Conservation (phyloP, 2,888 invertebrate genomes). For the Margaritifera margaritifera region DNA sequence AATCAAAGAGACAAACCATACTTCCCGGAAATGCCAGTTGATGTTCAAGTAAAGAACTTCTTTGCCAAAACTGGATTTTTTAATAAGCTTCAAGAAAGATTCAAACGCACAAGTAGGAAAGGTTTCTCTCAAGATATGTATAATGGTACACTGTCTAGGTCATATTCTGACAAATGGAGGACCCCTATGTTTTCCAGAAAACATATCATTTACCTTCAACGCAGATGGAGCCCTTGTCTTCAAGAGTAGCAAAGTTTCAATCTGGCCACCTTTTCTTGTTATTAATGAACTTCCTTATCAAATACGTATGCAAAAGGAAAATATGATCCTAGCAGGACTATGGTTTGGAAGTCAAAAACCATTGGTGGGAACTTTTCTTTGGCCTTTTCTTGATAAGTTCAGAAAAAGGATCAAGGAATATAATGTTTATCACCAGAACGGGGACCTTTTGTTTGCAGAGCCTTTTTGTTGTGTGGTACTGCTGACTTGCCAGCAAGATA, state of each 20-base stretch:
- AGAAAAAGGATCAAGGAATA: slow-evolving; percentile 8
- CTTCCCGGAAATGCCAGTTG: slow-evolving; percentile 24
- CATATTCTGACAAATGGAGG: slow-evolving; percentile 9
- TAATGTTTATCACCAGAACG: not conserved
- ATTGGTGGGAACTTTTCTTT: slow-evolving; percentile 17
- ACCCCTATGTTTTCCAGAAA: slow-evolving; percentile 15
- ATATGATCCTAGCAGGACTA: slow-evolving; percentile 21
- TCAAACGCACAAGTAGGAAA: not conserved
- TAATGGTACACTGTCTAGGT: slow-evolving; percentile 20
- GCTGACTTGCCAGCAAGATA: slow-evolving; percentile 22
- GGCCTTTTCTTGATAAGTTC: slow-evolving; percentile 17
- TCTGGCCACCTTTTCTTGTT: slow-evolving; percentile 27
- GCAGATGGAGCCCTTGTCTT: slow-evolving; percentile 31
- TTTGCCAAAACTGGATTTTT: slow-evolving; percentile 9
- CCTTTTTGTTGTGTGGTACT: slow-evolving; percentile 20
- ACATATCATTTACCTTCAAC: slow-evolving; percentile 28
- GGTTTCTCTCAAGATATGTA: slow-evolving; percentile 14
- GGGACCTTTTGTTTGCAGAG: slow-evolving; percentile 8
- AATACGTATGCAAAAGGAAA: slow-evolving; percentile 21
- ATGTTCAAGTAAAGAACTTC: slow-evolving; percentile 8
- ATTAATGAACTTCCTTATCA: slow-evolving; percentile 25
- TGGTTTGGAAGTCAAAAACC: slow-evolving; percentile 27
- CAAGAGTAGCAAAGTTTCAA: slow-evolving; percentile 21
- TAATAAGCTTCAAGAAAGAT: slow-evolving; percentile 11
- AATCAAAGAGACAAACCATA: slow-evolving; percentile 6